These are phyloP conservation scores for Phrynocephalus versicolor DNA, from an alignment of 2,113 vertebrate species.

Conservation along the genomic window DNA sequence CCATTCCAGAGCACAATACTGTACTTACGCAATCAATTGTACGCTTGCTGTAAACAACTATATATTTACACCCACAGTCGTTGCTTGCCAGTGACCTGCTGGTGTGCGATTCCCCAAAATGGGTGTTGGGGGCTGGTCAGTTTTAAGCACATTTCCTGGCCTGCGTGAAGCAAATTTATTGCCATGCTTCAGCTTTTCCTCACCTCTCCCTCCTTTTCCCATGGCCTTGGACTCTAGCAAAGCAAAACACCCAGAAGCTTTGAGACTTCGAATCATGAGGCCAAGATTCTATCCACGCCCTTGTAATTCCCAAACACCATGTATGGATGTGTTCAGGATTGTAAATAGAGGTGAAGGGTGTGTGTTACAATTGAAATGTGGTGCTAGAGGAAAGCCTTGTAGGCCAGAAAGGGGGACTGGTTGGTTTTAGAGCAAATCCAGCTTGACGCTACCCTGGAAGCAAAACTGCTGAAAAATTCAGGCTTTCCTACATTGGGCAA, in stretches of 20 bases:
- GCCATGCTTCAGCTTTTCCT: slow-evolving; percentile 25
- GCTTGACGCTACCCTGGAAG: no score
- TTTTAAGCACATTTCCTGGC: not conserved
- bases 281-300: no score
- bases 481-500: no score
- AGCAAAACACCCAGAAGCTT: slow-evolving; percentile 35
- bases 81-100: slow-evolving; percentile 49
- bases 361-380: no score
- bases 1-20: slow-evolving; percentile 65
- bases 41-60: slow-evolving; percentile 48
- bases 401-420: no score
- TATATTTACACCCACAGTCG: slow-evolving; percentile 46
- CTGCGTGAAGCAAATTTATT: slow-evolving; percentile 39
- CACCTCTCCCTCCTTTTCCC: not conserved
- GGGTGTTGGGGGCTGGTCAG: slow-evolving; percentile 16
- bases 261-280: slow-evolving; percentile 55
- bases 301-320: no score
- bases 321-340: no score
- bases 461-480: no score
- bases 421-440: no score
- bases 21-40: slow-evolving; percentile 71
- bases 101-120: slow-evolving; percentile 20
- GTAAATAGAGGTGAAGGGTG: no score
- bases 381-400: no score
- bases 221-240: slow-evolving; percentile 19